Evolutionary conservation across 2,797 vertebrate species (phyloP), one percentile per base, ranked within the genome.

Genomic region (Delichon dasypus): DNA sequence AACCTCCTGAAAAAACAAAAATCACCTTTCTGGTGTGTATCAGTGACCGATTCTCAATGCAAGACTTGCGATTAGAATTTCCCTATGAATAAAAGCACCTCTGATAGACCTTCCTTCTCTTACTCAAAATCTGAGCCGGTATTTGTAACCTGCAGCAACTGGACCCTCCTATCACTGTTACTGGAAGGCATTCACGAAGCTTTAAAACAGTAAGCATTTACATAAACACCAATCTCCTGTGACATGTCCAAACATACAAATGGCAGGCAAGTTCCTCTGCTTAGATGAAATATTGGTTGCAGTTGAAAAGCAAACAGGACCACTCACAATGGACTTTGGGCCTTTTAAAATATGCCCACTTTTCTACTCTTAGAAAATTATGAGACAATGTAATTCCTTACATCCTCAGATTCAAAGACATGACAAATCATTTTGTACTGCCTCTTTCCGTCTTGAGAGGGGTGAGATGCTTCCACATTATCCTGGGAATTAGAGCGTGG

Each of bases 341-440:
- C 29, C 45, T 40, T 16, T 23, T 27, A 48, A 87, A 83, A 86
- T 5, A 3, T 16, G 68, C 38, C 71, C 47, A 72, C 25, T 62
- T 55, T 88, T 65, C 55, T 20, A 89, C 13, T 18, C 26, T 40
- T 57, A 84, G 16, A 81, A 91, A 93, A 88, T 77, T 25, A 91
- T 32, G 83, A 94, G 55, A 93, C 42, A 86, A 42, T 82, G 38
- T 68, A 90, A 77, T 71, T 95, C 95, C 99, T 99, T 98, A 99
- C 99, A 67, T 99, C 99, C 93, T 99, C 99, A 53, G 99, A 99
- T 96, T 99, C 99, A 94, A 99, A 99, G 80, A 99, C 99, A 13
- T 99, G 99, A 96, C 99, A 99, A 97, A 99, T 99, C 99, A 99
- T 99, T 98, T 99, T 99, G 98, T 99, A 99, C 96, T 99, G 99